phyloP scores from a whole-genome alignment of 2,797 vertebrate species.

The Hypotaenidia okinawae region DNA sequence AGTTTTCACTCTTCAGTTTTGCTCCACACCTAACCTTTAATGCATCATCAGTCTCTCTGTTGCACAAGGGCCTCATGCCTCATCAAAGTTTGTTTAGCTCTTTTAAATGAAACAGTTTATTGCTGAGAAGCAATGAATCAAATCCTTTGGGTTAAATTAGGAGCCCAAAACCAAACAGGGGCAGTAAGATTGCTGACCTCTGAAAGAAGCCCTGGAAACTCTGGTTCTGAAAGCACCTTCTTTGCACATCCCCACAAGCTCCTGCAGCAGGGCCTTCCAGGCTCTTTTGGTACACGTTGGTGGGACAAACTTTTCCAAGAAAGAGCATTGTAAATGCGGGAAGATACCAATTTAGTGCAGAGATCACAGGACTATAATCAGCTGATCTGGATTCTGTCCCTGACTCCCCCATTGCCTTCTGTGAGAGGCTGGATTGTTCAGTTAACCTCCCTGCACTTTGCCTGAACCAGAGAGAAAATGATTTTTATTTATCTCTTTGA shows the following conservation, averaged over 20 bases:
- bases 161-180: not conserved
- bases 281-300: not conserved
- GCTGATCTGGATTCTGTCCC: not conserved
- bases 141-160: not conserved
- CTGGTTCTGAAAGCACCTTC: not conserved
- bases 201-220: not conserved
- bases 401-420: not conserved
- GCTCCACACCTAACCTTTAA: not conserved
- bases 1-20: not conserved
- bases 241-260: not conserved
- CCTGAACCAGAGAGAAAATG: not conserved
- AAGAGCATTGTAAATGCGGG: not conserved
- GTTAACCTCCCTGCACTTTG: not conserved
- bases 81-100: not conserved
- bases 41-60: not conserved
- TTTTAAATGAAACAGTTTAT: not conserved
- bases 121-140: slow-evolving; percentile 5
- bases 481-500: not conserved
- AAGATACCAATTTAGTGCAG: not conserved
- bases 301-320: not conserved
- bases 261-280: not conserved
- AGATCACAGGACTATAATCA: not conserved
- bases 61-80: not conserved
- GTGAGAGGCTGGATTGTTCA: not conserved
- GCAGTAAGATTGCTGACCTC: not conserved